These are phyloP conservation scores for Zhengitettix transpicula DNA, from an alignment of 2,888 invertebrate species.

Conservation along the genomic window DNA sequence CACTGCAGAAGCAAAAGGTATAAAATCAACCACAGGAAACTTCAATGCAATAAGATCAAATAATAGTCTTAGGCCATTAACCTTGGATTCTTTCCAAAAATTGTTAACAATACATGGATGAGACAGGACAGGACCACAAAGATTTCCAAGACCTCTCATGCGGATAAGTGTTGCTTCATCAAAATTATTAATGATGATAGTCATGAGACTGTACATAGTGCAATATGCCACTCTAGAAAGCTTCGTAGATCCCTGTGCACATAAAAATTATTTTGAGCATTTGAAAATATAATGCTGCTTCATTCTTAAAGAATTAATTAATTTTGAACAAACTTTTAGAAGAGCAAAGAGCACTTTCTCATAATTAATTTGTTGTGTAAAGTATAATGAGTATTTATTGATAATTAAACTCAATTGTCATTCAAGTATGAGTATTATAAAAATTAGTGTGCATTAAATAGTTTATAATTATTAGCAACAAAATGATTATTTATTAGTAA, in stretches of 20 bases:
- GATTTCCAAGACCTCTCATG: neutral
- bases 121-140: neutral
- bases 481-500: too few species aligned
- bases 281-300: too few species aligned
- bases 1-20: neutral
- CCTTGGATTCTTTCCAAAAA: neutral
- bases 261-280: neutral
- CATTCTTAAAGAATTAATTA: too few species aligned
- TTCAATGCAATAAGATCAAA: neutral
- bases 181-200: neutral
- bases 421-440: too few species aligned
- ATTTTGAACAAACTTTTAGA: too few species aligned
- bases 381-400: too few species aligned
- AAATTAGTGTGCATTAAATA: too few species aligned
- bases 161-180: neutral
- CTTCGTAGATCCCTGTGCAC: neutral
- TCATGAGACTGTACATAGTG: neutral
- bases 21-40: neutral
- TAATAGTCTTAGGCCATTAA: neutral
- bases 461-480: too few species aligned
- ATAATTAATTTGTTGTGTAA: too few species aligned
- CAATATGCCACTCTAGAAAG: neutral
- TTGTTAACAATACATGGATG: neutral
- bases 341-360: too few species aligned
- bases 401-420: too few species aligned